Percentiles rank a stretch among this genome's conserved stretches.
Conservation (phyloP, 2,113 vertebrate genomes). For the Apteryx owenii region DNA sequence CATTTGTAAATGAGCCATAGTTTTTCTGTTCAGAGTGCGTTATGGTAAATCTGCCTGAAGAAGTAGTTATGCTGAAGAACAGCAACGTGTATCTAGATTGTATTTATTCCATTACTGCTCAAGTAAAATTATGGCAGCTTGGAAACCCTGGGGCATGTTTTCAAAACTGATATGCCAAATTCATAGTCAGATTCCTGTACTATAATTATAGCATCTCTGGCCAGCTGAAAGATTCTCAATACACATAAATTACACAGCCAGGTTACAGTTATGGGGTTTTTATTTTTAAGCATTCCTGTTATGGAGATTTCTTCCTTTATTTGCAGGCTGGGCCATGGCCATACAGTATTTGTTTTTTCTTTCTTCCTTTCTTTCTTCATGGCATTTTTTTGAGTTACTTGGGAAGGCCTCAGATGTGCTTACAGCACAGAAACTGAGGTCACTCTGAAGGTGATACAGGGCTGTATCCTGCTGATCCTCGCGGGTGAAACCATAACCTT, state of each 20-base stretch:
- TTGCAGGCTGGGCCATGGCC: neutral
- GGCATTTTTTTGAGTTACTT: neutral
- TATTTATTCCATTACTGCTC: slow-evolving; percentile 70
- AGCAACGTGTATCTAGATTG: slow-evolving; percentile 65
- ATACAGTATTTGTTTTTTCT: neutral
- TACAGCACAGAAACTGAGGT: neutral
- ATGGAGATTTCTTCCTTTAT: neutral
- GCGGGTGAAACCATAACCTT: neutral
- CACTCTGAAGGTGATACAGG: neutral
- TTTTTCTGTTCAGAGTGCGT: slow-evolving; percentile 81
- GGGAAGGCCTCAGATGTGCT: neutral
- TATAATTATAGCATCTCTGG: slow-evolving; percentile 38
- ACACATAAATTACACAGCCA: slow-evolving; percentile 19
- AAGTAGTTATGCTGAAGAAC: slow-evolving; percentile 72
- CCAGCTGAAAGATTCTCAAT: slow-evolving; percentile 43
- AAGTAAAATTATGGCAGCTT: slow-evolving; percentile 56
- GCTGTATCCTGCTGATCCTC: neutral
- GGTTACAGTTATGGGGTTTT: neutral
- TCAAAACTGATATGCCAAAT: slow-evolving; percentile 51
- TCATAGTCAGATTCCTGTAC: slow-evolving; percentile 42
- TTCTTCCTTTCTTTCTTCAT: neutral
- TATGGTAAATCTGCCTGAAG: slow-evolving; percentile 81
- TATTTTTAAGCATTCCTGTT: neutral
- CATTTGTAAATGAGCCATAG: slow-evolving; percentile 92
- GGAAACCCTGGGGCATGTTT: slow-evolving; percentile 57